A percentile compares a stretch with the other conserved stretches of the same genome.
Evolutionary conservation across 2,888 invertebrate species (phyloP).

Genomic region (Ashinkailepas kermadecensis): DNA sequence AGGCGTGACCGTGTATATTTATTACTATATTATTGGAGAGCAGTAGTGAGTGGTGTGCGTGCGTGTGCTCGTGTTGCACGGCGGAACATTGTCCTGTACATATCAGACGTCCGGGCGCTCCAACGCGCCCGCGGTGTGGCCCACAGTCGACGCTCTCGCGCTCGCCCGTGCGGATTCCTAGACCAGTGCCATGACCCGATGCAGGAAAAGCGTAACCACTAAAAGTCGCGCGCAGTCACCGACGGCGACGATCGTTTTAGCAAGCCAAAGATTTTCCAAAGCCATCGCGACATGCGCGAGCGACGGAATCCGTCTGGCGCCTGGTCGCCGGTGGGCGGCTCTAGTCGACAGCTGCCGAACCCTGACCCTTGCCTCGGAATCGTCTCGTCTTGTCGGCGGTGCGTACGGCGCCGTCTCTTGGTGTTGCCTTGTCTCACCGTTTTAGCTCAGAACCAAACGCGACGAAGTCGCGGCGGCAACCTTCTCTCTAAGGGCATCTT

Average conservation of each 20-base stretch:
- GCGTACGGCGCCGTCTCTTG: neutral
- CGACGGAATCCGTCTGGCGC: neutral
- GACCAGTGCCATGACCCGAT: constrained; percentile 9
- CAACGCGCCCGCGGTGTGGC: neutral
- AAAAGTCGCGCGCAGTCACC: neutral
- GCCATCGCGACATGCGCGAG: neutral
- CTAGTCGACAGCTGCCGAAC: neutral
- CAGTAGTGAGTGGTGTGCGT: neutral
- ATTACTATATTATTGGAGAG: constrained; percentile 6
- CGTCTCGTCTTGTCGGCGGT: neutral
- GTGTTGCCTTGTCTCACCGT: neutral
- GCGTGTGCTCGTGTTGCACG: neutral
- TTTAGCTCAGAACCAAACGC: neutral
- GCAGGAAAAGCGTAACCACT: neutral
- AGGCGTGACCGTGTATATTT: neutral
- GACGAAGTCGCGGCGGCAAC: neutral
- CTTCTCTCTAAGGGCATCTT: constrained; percentile 16
- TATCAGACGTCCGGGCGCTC: neutral
- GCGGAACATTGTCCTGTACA: neutral
- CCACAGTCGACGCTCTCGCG: neutral
- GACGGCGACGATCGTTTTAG: neutral
- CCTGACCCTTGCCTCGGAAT: neutral
- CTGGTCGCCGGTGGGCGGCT: neutral
- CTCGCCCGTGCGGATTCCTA: neutral
- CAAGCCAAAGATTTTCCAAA: constrained; percentile 17